Conservation (phyloP, 2,888 invertebrate species). For the Oxycera nigricornis region DNA sequence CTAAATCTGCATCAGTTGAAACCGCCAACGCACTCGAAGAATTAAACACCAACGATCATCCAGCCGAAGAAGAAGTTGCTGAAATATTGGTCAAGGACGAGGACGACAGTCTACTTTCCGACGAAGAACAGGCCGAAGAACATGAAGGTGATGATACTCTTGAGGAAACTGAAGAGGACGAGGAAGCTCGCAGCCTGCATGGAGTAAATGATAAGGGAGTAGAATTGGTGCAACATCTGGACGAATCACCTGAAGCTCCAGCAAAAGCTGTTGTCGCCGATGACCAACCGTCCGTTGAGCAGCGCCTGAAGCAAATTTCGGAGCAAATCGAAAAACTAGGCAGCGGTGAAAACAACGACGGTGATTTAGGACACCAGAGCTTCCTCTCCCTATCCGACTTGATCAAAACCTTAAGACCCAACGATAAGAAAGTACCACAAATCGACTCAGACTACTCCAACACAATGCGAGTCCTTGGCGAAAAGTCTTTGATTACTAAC, state of each 20-base stretch:
- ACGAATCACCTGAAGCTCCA: conserved; percentile 39
- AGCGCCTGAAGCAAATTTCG: conserved; percentile 59
- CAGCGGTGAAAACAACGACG: conserved; percentile 50
- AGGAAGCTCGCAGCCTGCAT: conserved; percentile 34
- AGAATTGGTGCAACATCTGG: conserved; percentile 42
- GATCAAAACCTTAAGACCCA: conserved; percentile 60
- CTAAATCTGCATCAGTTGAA: conserved; percentile 15
- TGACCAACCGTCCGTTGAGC: conserved; percentile 57
- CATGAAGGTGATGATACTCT: conserved; percentile 47
- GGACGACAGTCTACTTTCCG: conserved; percentile 18
- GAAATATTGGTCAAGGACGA: conserved; percentile 30
- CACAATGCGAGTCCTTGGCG: conserved; percentile 61
- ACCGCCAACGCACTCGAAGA: conserved; percentile 44
- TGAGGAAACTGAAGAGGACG: conserved; percentile 35
- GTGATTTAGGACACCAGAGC: conserved; percentile 58
- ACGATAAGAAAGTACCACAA: conserved; percentile 61
- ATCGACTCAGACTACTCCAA: conserved; percentile 62
- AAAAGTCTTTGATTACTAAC: conserved; percentile 53
- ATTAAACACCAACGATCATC: neutral
- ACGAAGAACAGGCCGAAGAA: conserved; percentile 41
- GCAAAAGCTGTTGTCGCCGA: conserved; percentile 34
- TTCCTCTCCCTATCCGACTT: conserved; percentile 61
- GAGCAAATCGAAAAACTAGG: conserved; percentile 59
- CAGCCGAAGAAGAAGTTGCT: conserved; percentile 32
- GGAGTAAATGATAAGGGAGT: conserved; percentile 49